Evolutionary conservation across 2,888 invertebrate species (phyloP).

Genomic region (Hydraecia micacea): DNA sequence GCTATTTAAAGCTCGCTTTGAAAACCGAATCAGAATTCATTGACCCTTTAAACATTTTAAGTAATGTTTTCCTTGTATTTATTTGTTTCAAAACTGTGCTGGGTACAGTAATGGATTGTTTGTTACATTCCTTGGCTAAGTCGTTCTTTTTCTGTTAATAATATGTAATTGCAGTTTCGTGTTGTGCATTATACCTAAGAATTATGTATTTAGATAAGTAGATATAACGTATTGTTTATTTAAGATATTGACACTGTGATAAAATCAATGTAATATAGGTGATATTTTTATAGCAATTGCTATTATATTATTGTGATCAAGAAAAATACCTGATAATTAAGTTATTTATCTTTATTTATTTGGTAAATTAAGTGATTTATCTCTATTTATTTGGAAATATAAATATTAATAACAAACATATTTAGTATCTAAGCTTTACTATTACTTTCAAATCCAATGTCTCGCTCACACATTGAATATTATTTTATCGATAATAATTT

Average conservation of each 20-base stretch:
- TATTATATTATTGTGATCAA: neutral
- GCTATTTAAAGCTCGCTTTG: neutral
- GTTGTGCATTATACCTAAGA: neutral
- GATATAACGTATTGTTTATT: neutral
- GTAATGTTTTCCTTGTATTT: slow-evolving; percentile 2
- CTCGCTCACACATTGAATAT: neutral
- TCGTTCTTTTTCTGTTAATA: neutral
- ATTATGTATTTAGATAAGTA: neutral
- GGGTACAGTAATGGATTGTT: neutral
- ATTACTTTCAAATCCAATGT: neutral
- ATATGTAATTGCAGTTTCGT: neutral
- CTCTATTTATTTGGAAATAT: neutral
- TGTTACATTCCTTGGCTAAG: neutral
- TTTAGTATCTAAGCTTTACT: too few species aligned
- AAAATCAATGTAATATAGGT: neutral
- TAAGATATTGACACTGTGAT: slow-evolving; percentile 25
- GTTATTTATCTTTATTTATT: neutral
- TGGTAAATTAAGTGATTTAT: neutral
- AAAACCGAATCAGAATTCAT: neutral
- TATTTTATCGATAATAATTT: neutral
- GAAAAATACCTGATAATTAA: neutral
- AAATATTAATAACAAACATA: neutral
- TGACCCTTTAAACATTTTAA: neutral
- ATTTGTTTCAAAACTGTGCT: neutral
- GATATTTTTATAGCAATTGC: neutral